Percentiles rank a stretch among this genome's conserved stretches.
These are phyloP conservation scores for Catharus minimus DNA, from an alignment of 2,113 vertebrate genomes.

Conservation along the genomic window DNA sequence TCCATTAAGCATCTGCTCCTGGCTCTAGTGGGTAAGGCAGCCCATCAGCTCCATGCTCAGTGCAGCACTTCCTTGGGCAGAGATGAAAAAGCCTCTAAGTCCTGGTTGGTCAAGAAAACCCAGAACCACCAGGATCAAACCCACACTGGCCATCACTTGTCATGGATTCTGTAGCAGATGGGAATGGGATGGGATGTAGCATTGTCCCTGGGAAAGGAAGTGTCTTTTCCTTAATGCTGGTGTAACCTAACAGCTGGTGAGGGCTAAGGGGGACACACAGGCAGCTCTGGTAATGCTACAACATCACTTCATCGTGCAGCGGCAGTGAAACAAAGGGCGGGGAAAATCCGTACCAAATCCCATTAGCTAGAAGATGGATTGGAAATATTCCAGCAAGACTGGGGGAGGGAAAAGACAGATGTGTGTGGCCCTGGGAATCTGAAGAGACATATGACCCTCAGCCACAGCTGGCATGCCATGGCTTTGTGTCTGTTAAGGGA, in stretches of 20 bases:
- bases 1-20: neutral
- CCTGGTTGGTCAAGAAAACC: neutral
- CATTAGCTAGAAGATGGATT: neutral
- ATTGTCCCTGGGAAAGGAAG: neutral
- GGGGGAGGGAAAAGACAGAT: neutral
- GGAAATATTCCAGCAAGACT: neutral
- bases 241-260: neutral
- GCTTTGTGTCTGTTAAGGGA: neutral
- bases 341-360: neutral
- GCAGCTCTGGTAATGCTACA: neutral
- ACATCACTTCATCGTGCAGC: neutral
- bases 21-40: neutral
- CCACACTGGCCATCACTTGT: neutral
- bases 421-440: neutral
- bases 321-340: neutral
- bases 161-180: neutral
- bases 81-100: neutral
- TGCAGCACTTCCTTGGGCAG: neutral
- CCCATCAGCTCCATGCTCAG: neutral
- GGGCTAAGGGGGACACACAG: neutral
- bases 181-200: neutral
- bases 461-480: neutral
- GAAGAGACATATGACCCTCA: accelerated
- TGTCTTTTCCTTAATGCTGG: neutral
- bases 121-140: neutral